Percentiles rank a stretch among this genome's conserved stretches.
These are phyloP conservation scores for Eriosoma lanigerum DNA, from an alignment of 1,140 invertebrate species.

Conservation along the genomic window DNA sequence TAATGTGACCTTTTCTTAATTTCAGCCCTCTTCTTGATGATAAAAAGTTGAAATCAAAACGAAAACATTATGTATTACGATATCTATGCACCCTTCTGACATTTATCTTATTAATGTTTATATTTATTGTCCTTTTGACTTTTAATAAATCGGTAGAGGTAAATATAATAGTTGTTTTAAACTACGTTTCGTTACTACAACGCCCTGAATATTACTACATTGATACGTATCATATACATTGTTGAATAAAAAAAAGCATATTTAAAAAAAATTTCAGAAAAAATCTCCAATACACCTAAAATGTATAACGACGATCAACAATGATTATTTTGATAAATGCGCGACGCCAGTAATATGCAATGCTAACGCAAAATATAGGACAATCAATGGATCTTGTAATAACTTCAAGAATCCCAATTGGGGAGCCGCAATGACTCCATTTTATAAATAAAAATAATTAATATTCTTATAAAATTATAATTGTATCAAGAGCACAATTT, in stretches of 20 bases:
- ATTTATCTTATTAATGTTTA: not conserved
- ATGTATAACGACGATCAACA: not conserved
- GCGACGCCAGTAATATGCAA: not conserved
- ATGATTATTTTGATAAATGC: conserved; percentile 27
- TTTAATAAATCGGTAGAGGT: not conserved
- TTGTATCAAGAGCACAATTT: no score
- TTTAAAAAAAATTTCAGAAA: not conserved
- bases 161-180: not conserved
- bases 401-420: conserved; percentile 69
- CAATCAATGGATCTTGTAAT: conserved; percentile 79
- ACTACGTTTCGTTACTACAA: no score
- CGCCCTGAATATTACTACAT: no score
- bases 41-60: not conserved
- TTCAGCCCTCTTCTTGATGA: not conserved
- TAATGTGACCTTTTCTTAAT: not conserved
- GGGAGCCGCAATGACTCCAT: conserved; percentile 75
- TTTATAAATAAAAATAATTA: no score
- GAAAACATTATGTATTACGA: not conserved
- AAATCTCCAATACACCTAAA: not conserved
- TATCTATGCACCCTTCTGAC: not conserved
- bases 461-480: no score
- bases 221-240: no score
- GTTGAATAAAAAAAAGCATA: no score
- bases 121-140: not conserved
- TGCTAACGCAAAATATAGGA: conserved; percentile 63